Conservation (phyloP, 2,888 invertebrate genomes). For the Trilocha varians region DNA sequence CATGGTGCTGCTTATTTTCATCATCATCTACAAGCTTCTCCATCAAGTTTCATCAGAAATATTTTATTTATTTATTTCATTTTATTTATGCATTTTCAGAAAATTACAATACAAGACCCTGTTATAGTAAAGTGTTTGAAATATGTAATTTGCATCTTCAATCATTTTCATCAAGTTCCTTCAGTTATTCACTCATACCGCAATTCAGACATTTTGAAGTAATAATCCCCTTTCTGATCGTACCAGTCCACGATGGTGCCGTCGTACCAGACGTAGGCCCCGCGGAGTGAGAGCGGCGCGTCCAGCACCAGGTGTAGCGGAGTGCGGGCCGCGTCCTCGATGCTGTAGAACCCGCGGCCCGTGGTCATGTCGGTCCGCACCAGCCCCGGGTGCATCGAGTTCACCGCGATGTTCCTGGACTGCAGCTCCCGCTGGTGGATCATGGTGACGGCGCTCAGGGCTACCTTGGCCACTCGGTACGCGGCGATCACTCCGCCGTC, state of each 20-base stretch:
- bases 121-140: too few species aligned
- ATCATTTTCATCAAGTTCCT: too few species aligned
- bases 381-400: slow-evolving; percentile 81
- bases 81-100: too few species aligned
- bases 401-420: slow-evolving; percentile 71
- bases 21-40: too few species aligned
- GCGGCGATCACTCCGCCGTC: slow-evolving; percentile 72
- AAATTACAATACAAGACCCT: too few species aligned
- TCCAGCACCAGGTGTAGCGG: slow-evolving; percentile 68
- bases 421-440: slow-evolving; percentile 76
- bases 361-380: slow-evolving; percentile 84
- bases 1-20: too few species aligned
- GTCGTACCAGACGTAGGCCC: slow-evolving; percentile 78
- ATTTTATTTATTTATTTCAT: too few species aligned
- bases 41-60: too few species aligned
- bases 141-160: too few species aligned
- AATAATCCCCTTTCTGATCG: slow-evolving; percentile 39
- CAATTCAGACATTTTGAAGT: too few species aligned
- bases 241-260: slow-evolving; percentile 72
- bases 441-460: slow-evolving; percentile 76
- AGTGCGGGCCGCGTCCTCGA: slow-evolving; percentile 72
- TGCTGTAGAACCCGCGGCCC: slow-evolving; percentile 70
- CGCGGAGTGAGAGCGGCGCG: slow-evolving; percentile 69
- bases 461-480: slow-evolving; percentile 82
- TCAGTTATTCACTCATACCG: too few species aligned